Conservation (phyloP, 2,113 vertebrate genomes). For the Melanostigma gelatinosum region DNA sequence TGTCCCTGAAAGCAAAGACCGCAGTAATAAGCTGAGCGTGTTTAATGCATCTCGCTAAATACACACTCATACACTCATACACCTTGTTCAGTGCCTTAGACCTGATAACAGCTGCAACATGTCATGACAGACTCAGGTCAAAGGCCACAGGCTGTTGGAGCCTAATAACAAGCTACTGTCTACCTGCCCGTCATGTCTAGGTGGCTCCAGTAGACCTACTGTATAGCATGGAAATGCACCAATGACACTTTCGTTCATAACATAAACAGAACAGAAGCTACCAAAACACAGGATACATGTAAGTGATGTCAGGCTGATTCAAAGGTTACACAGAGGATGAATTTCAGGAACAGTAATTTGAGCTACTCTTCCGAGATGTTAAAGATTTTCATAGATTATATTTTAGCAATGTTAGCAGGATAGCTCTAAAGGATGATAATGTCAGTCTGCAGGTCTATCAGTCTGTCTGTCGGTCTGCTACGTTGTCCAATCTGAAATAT, state of each 20-base stretch:
- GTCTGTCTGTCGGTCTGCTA: background rate
- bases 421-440: background rate
- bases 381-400: background rate
- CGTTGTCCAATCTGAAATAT: slow-evolving; percentile 1
- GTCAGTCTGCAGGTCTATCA: background rate
- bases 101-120: no score
- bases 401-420: background rate
- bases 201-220: slow-evolving; percentile 14
- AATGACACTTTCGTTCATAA: background rate
- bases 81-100: background rate
- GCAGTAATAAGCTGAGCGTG: background rate
- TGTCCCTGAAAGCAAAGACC: background rate
- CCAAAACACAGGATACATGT: background rate
- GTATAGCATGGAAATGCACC: slow-evolving; percentile 27
- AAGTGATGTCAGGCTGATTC: background rate
- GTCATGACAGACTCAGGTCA: background rate
- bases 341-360: background rate
- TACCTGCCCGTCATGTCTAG: slow-evolving; percentile 34
- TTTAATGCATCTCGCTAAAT: background rate
- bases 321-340: background rate
- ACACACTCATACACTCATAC: background rate
- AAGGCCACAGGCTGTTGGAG: slow-evolving; percentile 37
- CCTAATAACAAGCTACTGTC: slow-evolving; percentile 59
- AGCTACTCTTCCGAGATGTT: background rate
- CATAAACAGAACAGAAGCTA: background rate